Base-by-base conservation (phyloP, 2,888 invertebrate species). In the Blastobasis lacticolella region DNA sequence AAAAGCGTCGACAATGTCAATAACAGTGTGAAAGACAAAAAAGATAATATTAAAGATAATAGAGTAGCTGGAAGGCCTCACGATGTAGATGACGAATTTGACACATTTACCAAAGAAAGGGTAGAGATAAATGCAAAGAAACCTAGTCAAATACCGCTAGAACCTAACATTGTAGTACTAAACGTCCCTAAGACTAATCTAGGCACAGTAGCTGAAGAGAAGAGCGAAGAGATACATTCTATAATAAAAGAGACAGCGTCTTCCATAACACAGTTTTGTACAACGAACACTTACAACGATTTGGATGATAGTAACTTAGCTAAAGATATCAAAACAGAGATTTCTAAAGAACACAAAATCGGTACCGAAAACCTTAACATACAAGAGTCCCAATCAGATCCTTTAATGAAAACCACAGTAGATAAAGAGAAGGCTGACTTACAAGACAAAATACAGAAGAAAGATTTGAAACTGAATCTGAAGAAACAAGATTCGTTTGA, bases 1-100 rank as follows among this genome's bases (percentile, higher is more conserved):
- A 77, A 72, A 54, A 83, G 81, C 53, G 69, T 63, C 5, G 85
- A 82, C 49, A 73, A 73, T 6, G 49, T 83, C 0, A 38, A 48
- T 5, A 46, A 46, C 10, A 37, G 6, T n/a, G 37, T 9, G 57
- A 60, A 57, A 49, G 51, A 6, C 54, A 58, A 48, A 56, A 54
- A 49, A 38, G 49, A 54, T 23, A 42, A 50, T 8, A 42, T 8
- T 3, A 64, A 69, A 8, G 55, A 59, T 5, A 73, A 69, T 50
- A 77, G 75, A 53, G 63, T 88, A 0, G 88, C 90, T 59, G 69
- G 90, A 23, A 23, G 23, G 23, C 23, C 23, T 23, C 72, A 69
- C 51, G 76, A 76, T 54, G 63, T 88, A 0, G 88, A 90, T 59
- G 69, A 90, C 64, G 89, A 90, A 72, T 74, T 90, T 59, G 78